These are phyloP conservation scores for Mirza zaza DNA, from an alignment of 2,113 vertebrate genomes.

Conservation along the genomic window DNA sequence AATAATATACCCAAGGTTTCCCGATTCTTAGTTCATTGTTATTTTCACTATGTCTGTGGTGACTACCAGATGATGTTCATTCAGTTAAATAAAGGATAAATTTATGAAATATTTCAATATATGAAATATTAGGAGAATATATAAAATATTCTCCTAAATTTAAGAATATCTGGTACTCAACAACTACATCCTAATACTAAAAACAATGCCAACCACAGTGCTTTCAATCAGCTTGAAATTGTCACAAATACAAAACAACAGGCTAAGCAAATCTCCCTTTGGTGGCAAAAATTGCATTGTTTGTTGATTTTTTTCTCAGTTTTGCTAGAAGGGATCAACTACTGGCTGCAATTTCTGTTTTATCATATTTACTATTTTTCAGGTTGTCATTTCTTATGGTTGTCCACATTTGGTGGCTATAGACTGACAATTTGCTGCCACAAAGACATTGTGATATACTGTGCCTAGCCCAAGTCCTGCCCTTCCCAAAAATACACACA, in stretches of 20 bases:
- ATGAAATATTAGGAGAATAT: not conserved
- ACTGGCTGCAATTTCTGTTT: not conserved
- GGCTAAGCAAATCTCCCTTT: not conserved
- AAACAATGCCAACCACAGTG: not conserved
- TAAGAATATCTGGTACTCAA: not conserved
- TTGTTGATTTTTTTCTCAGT: not conserved
- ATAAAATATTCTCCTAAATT: not conserved
- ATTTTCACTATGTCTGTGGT: not conserved
- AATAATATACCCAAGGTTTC: not conserved
- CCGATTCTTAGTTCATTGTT: not conserved
- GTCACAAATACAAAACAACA: not conserved
- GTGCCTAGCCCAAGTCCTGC: not conserved
- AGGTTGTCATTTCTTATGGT: not conserved
- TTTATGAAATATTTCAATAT: not conserved
- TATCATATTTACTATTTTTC: not conserved
- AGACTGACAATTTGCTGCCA: not conserved
- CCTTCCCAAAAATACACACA: not conserved
- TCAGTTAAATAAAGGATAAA: not conserved
- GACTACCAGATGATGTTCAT: not conserved
- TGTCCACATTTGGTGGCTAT: not conserved
- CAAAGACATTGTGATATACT: not conserved
- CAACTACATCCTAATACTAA: not conserved
- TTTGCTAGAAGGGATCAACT: not conserved
- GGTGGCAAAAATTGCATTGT: not conserved
- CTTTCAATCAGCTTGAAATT: not conserved